phyloP scores from a whole-genome alignment of 2,113 vertebrate genomes.

The Gymnogyps californianus region DNA sequence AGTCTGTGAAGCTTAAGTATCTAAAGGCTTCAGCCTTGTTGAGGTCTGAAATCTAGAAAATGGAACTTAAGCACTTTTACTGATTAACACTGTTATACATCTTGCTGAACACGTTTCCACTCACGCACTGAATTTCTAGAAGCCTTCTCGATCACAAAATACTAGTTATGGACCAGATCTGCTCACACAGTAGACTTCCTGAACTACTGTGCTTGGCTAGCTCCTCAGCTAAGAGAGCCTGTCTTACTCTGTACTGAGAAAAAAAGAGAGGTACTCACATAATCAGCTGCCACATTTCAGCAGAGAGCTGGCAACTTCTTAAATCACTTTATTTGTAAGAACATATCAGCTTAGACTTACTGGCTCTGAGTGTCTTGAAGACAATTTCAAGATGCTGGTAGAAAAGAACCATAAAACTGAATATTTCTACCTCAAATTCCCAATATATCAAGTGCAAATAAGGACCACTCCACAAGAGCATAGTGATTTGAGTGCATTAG shows the following conservation, averaged over 20 bases:
- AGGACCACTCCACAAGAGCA: background rate
- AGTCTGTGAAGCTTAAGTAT: background rate
- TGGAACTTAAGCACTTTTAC: background rate
- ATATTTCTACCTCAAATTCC: background rate
- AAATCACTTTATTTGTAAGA: background rate
- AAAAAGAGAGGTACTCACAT: background rate
- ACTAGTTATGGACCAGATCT: background rate
- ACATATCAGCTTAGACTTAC: background rate
- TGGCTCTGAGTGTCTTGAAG: background rate
- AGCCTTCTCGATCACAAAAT: background rate
- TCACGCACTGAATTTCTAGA: background rate
- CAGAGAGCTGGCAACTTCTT: background rate
- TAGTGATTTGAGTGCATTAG: background rate
- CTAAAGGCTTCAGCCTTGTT: background rate
- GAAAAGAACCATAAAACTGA: background rate
- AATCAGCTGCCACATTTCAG: background rate
- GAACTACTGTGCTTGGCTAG: background rate
- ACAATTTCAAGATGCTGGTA: background rate
- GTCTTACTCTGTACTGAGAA: background rate
- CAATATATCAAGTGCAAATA: background rate
- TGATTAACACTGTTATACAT: background rate
- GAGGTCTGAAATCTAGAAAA: background rate
- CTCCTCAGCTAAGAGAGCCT: background rate
- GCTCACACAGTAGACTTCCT: background rate
- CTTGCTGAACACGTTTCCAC: background rate